phyloP scores from a whole-genome alignment of 2,113 vertebrate species.

The Dasyurus viverrinus region DNA sequence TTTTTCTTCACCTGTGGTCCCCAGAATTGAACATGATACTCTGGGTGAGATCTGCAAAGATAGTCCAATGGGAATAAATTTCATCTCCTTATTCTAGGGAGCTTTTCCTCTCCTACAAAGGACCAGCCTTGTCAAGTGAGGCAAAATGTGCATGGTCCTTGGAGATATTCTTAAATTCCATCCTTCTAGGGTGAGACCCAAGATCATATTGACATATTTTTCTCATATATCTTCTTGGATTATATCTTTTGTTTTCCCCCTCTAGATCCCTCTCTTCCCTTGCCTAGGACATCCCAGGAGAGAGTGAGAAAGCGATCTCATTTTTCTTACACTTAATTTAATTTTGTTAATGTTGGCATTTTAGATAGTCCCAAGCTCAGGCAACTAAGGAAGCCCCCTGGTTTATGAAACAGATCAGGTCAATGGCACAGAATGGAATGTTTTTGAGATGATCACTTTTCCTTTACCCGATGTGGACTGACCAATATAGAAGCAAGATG shows the following conservation, averaged over 20 bases:
- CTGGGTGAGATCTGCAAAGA: neutral
- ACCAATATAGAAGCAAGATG: neutral
- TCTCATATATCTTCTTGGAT: neutral
- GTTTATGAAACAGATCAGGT: constrained; percentile 26
- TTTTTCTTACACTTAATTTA: neutral
- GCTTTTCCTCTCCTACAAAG: neutral
- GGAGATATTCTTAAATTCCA: neutral
- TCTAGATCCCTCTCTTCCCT: neutral
- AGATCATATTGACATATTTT: neutral
- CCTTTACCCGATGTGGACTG: neutral
- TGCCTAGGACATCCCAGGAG: neutral
- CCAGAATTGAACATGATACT: neutral
- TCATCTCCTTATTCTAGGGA: neutral
- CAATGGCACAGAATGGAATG: neutral
- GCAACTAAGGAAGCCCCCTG: constrained; percentile 34
- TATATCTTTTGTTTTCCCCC: neutral
- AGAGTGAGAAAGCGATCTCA: neutral
- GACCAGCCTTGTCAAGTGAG: neutral
- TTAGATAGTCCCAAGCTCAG: neutral
- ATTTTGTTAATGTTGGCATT: constrained; percentile 4
- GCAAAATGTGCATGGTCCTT: neutral
- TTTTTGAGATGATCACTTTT: neutral
- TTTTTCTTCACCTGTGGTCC: neutral
- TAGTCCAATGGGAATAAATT: neutral
- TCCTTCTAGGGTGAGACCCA: neutral